A percentile compares a stretch with the other conserved stretches of the same genome.
Conservation (phyloP, 2,113 vertebrate species). For the Tachysurus fulvidraco region DNA sequence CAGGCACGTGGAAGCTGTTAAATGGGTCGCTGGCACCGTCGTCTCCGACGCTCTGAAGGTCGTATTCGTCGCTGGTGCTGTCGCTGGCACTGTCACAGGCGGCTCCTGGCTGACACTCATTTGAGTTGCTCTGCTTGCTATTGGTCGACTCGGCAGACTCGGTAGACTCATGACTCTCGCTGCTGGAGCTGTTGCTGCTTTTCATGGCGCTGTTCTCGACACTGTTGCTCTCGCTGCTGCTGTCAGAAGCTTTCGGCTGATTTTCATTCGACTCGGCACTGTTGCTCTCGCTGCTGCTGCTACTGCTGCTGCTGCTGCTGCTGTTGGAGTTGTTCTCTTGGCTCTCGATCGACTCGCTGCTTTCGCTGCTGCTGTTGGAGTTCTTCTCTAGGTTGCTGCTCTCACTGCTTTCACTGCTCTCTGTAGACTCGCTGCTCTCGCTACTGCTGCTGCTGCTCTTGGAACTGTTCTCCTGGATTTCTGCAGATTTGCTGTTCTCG, state of each 20-base stretch:
- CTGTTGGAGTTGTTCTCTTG: background rate
- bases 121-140: slow-evolving; percentile 26
- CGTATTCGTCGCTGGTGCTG: slow-evolving; percentile 47
- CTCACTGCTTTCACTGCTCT: background rate
- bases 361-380: slow-evolving; percentile 32
- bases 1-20: slow-evolving; percentile 37
- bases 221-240: background rate
- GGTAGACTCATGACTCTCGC: slow-evolving; percentile 35
- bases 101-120: slow-evolving; percentile 35
- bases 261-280: background rate
- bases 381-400: slow-evolving; percentile 12
- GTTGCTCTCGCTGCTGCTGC: slow-evolving; percentile 1
- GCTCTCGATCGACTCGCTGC: slow-evolving; percentile 24
- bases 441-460: slow-evolving; percentile 4
- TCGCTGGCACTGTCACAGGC: slow-evolving; percentile 39
- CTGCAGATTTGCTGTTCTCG: background rate
- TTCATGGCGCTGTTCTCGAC: background rate
- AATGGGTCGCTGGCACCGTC: slow-evolving; percentile 39
- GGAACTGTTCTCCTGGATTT: background rate
- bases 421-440: background rate
- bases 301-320: background rate
- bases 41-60: slow-evolving; percentile 44
- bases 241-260: background rate
- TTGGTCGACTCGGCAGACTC: slow-evolving; percentile 1
- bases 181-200: slow-evolving; percentile 20